phyloP scores from a whole-genome alignment of 2,797 vertebrate genomes.

The Uromys caudimaculatus region DNA sequence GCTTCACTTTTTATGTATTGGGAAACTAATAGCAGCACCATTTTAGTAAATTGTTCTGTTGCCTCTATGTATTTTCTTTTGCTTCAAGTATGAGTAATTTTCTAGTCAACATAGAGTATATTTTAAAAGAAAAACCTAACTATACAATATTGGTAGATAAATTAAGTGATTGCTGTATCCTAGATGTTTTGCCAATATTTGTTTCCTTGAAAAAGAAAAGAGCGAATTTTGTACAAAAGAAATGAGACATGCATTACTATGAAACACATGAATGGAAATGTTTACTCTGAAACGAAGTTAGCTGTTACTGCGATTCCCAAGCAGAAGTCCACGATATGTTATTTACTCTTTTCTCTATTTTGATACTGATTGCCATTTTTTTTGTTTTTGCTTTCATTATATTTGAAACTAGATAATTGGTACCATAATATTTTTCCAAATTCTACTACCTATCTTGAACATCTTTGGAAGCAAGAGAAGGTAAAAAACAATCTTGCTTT shows the following conservation, averaged over 20 bases:
- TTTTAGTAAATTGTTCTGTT: constrained; percentile 18
- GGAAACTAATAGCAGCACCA: not conserved
- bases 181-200: not conserved
- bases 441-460: not conserved
- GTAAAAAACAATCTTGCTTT: not conserved
- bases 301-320: not conserved
- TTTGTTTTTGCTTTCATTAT: not conserved
- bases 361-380: not conserved
- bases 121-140: constrained; percentile 10
- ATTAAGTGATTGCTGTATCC: constrained; percentile 8
- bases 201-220: not conserved
- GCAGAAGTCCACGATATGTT: not conserved
- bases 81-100: not conserved
- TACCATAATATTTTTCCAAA: not conserved
- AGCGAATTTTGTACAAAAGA: not conserved
- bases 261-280: not conserved
- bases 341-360: not conserved
- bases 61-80: constrained; percentile 11
- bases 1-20: constrained; percentile 45
- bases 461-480: constrained; percentile 28
- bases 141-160: not conserved
- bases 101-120: not conserved
- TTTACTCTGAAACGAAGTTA: constrained; percentile 25
- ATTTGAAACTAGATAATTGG: not conserved
- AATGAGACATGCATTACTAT: not conserved